Conservation (phyloP, 2,888 invertebrate species). For the Ichneumoninae sp. region DNA sequence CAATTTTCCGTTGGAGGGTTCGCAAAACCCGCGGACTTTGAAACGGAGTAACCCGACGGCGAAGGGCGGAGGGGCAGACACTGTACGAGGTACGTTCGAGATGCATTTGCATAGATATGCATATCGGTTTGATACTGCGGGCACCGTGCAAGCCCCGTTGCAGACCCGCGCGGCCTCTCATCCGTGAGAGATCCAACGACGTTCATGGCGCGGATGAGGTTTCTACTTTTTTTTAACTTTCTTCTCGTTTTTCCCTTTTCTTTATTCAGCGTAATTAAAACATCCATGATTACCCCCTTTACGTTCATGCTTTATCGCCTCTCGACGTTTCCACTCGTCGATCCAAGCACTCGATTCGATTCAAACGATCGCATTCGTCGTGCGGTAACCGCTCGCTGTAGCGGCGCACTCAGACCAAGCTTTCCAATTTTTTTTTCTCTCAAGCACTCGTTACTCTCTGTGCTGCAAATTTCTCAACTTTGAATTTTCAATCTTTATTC, state of each 20-base stretch:
- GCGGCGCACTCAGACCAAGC: not conserved
- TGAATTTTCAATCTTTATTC: not conserved
- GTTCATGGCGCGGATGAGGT: constrained; percentile 46
- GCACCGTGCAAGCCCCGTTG: not conserved
- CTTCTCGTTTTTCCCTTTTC: constrained; percentile 9
- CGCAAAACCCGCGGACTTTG: constrained; percentile 34
- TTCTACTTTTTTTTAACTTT: not conserved
- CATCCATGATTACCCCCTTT: constrained; percentile 46
- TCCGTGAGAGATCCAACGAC: constrained; percentile 16
- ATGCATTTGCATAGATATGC: constrained; percentile 61
- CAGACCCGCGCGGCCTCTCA: not conserved
- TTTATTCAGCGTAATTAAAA: constrained; percentile 50
- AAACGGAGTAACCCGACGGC: constrained; percentile 43
- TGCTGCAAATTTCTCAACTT: not conserved
- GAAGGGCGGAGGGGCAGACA: constrained; percentile 5
- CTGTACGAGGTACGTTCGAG: constrained; percentile 37
- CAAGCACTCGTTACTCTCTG: constrained; percentile 4
- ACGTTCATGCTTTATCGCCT: constrained; percentile 17
- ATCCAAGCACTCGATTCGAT: not conserved
- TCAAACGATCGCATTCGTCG: not conserved
- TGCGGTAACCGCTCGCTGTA: not conserved
- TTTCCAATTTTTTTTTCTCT: not conserved
- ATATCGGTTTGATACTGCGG: constrained; percentile 52
- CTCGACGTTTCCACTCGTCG: constrained; percentile 3
- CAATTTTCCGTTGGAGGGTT: constrained; percentile 15